Evolutionary conservation across 2,797 vertebrate species (phyloP).

Genomic region (Rhabdomys pumilio): DNA sequence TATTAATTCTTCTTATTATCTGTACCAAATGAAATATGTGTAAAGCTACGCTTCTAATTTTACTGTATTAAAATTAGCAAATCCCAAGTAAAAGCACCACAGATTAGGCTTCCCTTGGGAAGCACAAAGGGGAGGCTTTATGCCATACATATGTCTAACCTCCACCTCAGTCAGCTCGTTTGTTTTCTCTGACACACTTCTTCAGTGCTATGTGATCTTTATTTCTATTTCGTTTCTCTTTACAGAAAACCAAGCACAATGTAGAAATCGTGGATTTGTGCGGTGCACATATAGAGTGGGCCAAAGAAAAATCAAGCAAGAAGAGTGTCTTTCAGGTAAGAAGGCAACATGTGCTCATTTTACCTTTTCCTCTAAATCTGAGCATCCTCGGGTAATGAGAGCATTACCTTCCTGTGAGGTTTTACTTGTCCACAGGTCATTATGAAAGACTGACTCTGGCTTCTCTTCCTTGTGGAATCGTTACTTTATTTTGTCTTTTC

Average conservation of each 20-base stretch:
- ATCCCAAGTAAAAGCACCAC: not conserved
- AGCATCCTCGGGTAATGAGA: conserved; percentile 71
- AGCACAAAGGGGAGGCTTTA: not conserved
- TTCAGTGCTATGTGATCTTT: conserved; percentile 37
- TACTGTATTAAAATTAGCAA: conserved; percentile 10
- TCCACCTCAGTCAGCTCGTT: conserved; percentile 44
- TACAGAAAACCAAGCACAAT: conserved; percentile 93
- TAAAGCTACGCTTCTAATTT: not conserved
- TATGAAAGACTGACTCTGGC: conserved; percentile 43
- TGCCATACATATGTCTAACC: conserved; percentile 38
- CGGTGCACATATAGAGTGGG: conserved; percentile 94
- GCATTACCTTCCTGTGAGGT: conserved; percentile 57
- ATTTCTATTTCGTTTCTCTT: conserved; percentile 65
- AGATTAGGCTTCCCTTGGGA: not conserved
- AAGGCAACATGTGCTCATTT: conserved; percentile 57
- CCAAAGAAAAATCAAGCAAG: conserved; percentile 95
- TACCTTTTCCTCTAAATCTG: conserved; percentile 72
- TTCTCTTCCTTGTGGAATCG: conserved; percentile 51
- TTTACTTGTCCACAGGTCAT: conserved; percentile 80
- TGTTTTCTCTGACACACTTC: conserved; percentile 63
- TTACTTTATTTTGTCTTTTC: conserved; percentile 49
- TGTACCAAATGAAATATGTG: conserved; percentile 11
- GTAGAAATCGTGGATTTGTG: conserved; percentile 93
- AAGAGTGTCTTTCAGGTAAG: conserved; percentile 97
- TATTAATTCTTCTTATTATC: not conserved